Evolutionary conservation across 2,113 vertebrate genomes (phyloP).

Genomic region (Phalacrocorax carbo): DNA sequence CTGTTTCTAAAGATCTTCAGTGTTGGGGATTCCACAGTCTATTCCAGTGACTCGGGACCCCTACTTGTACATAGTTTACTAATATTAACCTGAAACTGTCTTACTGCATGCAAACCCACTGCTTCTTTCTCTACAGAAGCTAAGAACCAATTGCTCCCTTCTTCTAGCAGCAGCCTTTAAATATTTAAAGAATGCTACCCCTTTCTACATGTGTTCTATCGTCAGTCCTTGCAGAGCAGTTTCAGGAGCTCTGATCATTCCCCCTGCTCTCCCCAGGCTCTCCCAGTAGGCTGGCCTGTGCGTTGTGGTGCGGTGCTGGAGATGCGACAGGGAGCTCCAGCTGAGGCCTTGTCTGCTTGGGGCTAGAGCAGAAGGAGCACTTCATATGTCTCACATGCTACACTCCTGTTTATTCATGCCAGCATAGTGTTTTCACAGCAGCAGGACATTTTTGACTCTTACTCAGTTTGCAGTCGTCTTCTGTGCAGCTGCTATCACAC

Average conservation of each 20-base stretch:
- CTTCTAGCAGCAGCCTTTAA: background rate
- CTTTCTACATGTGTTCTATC: background rate
- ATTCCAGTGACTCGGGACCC: background rate
- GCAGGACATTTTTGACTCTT: slow-evolving; percentile 21
- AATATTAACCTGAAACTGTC: background rate
- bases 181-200: background rate
- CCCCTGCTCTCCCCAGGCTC: background rate
- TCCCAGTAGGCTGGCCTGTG: background rate
- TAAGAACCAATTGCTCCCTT: background rate
- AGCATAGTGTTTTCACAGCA: slow-evolving; percentile 37
- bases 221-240: background rate
- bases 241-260: background rate
- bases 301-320: accelerated
- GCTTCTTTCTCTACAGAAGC: background rate
- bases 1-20: background rate
- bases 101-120: background rate
- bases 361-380: background rate
- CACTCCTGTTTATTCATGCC: background rate
- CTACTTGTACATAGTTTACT: background rate
- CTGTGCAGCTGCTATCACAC: background rate
- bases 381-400: background rate
- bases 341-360: background rate
- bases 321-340: background rate
- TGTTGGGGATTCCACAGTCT: background rate
- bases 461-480: background rate